Conservation (phyloP, 1,140 invertebrate species). For the Armadillidium nasatum region DNA sequence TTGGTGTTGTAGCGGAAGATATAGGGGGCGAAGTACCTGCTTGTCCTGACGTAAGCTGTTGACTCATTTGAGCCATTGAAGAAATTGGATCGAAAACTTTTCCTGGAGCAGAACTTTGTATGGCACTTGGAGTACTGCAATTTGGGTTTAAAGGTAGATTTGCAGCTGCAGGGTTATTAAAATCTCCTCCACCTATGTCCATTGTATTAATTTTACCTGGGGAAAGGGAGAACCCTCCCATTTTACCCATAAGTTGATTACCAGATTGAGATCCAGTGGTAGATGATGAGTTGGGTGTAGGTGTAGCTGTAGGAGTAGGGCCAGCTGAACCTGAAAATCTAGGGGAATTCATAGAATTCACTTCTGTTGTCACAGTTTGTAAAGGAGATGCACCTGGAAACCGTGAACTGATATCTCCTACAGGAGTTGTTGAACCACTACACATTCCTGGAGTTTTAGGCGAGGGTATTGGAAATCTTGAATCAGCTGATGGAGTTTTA, state of each 20-base stretch:
- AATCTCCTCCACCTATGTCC: constrained; percentile 38
- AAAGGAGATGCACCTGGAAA: constrained; percentile 49
- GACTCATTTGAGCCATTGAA: constrained; percentile 88
- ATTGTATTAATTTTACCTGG: constrained; percentile 42
- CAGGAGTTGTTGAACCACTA: constrained; percentile 52
- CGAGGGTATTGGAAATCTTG: constrained; percentile 67
- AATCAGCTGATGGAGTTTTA: constrained; percentile 39
- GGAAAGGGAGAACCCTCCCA: constrained; percentile 38
- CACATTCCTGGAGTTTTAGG: constrained; percentile 71
- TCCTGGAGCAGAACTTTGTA: constrained; percentile 41
- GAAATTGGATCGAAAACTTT: constrained; percentile 80
- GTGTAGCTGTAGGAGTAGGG: too few species aligned
- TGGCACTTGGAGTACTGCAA: constrained; percentile 59
- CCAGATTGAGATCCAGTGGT: not conserved
- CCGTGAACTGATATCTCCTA: constrained; percentile 67
- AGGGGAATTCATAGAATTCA: constrained; percentile 40
- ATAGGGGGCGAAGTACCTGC: constrained; percentile 35
- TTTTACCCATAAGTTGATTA: constrained; percentile 36
- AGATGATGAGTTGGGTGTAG: constrained; percentile 5
- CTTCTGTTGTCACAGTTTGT: constrained; percentile 37
- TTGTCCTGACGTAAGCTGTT: constrained; percentile 69
- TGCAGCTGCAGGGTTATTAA: constrained; percentile 54
- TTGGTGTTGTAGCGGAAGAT: constrained; percentile 34
- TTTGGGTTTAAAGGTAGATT: constrained; percentile 81
- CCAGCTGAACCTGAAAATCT: constrained; percentile 34